These are phyloP conservation scores for Caenorhabditis latens DNA, from an alignment of 1,140 invertebrate species.

Conservation along the genomic window DNA sequence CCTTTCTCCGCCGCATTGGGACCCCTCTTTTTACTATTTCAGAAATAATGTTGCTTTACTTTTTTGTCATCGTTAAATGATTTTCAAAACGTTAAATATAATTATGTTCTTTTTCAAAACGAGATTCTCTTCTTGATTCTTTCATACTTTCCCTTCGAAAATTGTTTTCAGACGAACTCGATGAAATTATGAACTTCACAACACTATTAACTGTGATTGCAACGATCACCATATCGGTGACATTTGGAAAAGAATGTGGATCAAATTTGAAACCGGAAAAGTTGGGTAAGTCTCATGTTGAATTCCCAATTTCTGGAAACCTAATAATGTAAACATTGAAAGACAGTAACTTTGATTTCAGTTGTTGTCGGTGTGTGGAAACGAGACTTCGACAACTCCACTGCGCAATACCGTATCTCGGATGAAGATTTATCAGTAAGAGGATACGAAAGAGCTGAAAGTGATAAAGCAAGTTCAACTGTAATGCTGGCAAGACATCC, in stretches of 20 bases:
- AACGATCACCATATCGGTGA: neutral
- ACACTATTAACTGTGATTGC: neutral
- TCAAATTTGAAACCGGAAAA: slow-evolving; percentile 24
- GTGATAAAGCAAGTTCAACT: neutral
- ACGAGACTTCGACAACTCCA: slow-evolving; percentile 33
- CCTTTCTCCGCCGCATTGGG: neutral
- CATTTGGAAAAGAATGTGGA: neutral
- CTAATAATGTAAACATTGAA: neutral
- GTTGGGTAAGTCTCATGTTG: neutral
- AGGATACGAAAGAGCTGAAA: slow-evolving; percentile 17
- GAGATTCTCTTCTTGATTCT: neutral
- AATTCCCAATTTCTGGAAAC: neutral
- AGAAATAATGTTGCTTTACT: neutral
- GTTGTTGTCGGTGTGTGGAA: slow-evolving; percentile 28
- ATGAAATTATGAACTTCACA: slow-evolving; percentile 14
- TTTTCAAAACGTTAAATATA: too few relatives aligned
- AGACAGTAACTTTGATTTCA: neutral
- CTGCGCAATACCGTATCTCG: slow-evolving; percentile 41
- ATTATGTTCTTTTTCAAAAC: too few relatives aligned
- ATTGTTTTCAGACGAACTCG: slow-evolving; percentile 3
- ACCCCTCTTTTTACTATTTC: neutral
- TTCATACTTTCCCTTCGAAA: neutral
- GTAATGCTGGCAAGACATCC: slow-evolving; percentile 23
- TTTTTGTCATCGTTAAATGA: neutral
- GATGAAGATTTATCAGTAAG: slow-evolving; percentile 37